phyloP scores from a whole-genome alignment of 2,113 vertebrate species.

The Ceuthmochares aereus region DNA sequence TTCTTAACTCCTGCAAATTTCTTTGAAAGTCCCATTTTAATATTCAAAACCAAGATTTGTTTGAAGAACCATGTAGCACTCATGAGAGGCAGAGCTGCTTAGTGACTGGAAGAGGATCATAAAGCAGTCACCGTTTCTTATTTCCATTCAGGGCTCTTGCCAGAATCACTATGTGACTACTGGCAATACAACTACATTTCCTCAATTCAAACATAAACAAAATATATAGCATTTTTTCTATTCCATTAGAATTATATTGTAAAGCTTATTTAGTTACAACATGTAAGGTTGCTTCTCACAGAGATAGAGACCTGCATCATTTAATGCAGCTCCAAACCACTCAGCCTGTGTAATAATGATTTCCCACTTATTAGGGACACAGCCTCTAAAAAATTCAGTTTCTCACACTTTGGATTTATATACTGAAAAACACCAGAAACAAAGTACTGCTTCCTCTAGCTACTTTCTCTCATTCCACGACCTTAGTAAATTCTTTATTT shows the following conservation, averaged over 20 bases:
- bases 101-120: not conserved
- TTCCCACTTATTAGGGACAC: not conserved
- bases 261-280: not conserved
- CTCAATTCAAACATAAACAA: not conserved
- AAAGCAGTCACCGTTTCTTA: not conserved
- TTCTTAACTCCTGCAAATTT: not conserved
- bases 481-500: not conserved
- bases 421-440: not conserved
- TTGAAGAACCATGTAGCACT: not conserved
- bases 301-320: not conserved
- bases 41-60: not conserved
- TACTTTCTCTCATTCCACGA: not conserved
- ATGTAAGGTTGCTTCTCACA: not conserved
- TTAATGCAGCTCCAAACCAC: not conserved
- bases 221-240: not conserved
- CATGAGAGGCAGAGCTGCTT: not conserved
- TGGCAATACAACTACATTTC: not conserved
- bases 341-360: not conserved
- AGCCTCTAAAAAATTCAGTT: not conserved
- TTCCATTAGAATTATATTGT: not conserved
- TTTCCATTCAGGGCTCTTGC: not conserved
- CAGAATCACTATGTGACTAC: not conserved
- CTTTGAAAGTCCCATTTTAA: conserved; percentile 14
- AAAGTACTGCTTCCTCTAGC: not conserved
- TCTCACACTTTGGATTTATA: not conserved